Evolutionary conservation across 2,888 invertebrate species (phyloP).

Genomic region (Campoletis raptor): DNA sequence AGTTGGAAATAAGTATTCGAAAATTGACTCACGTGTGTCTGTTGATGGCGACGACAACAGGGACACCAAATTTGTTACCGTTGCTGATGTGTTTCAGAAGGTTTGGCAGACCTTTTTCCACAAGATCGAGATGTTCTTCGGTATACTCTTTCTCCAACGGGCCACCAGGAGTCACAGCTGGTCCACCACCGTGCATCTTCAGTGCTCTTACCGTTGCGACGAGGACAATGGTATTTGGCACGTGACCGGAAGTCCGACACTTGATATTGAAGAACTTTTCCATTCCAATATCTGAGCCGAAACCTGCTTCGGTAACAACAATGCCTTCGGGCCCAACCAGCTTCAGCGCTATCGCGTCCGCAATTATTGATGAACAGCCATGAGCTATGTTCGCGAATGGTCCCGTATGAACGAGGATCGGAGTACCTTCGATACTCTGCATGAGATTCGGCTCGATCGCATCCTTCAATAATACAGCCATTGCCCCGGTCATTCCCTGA

Average conservation of each 20-base stretch:
- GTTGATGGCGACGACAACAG: slow-evolving; percentile 98
- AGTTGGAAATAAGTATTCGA: background rate
- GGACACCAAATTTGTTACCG: slow-evolving; percentile 94
- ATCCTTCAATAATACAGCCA: slow-evolving; percentile 96
- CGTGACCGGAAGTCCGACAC: slow-evolving; percentile 94
- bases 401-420: slow-evolving; percentile 98
- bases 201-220: slow-evolving; percentile 97
- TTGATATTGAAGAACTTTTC: slow-evolving; percentile 99
- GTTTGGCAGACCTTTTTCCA: slow-evolving; percentile 95
- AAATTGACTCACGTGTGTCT: slow-evolving; percentile 89
- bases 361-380: slow-evolving; percentile 98
- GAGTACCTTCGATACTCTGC: slow-evolving; percentile 98
- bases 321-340: slow-evolving; percentile 96
- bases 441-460: slow-evolving; percentile 98
- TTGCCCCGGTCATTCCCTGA: slow-evolving; percentile 95
- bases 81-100: slow-evolving; percentile 97
- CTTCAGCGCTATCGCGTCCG: slow-evolving; percentile 97
- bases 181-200: slow-evolving; percentile 99
- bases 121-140: slow-evolving; percentile 94
- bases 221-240: slow-evolving; percentile 95
- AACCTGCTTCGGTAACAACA: slow-evolving; percentile 99
- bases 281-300: slow-evolving; percentile 99
- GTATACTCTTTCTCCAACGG: slow-evolving; percentile 94
- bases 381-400: slow-evolving; percentile 99
- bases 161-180: slow-evolving; percentile 93